A percentile compares a stretch with the other conserved stretches of the same genome.
These are phyloP conservation scores for Macquaria australasica DNA, from an alignment of 2,113 vertebrate species.

Conservation along the genomic window DNA sequence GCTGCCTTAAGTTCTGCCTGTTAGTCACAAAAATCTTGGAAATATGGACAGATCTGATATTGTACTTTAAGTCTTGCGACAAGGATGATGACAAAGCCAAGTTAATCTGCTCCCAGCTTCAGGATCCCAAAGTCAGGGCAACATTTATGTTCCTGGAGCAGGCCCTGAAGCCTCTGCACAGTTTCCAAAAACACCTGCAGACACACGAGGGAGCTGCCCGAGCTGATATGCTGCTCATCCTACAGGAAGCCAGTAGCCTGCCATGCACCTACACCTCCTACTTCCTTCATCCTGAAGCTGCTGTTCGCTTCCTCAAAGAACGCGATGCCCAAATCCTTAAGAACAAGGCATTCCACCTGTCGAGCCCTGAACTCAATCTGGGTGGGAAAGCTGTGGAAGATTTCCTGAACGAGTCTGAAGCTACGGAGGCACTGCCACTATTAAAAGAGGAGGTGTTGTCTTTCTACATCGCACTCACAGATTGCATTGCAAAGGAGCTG, in stretches of 20 bases:
- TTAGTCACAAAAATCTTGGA: constrained; percentile 70
- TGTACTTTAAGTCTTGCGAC: constrained; percentile 72
- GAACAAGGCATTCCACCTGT: constrained; percentile 64
- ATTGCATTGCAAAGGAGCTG: constrained; percentile 66
- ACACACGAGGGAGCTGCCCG: constrained; percentile 37
- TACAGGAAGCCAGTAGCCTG: constrained; percentile 76
- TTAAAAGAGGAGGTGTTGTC: constrained; percentile 65
- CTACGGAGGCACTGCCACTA: constrained; percentile 32
- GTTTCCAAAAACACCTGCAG: constrained; percentile 73
- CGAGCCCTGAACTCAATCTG: constrained; percentile 56
- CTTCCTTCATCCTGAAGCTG: constrained; percentile 80
- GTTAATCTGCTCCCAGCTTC: constrained; percentile 74
- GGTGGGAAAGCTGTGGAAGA: constrained; percentile 69
- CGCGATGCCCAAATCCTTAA: constrained; percentile 68
- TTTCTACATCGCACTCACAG: constrained; percentile 78
- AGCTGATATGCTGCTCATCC: constrained; percentile 68
- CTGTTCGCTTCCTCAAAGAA: constrained; percentile 72
- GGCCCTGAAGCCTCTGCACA: constrained; percentile 76
- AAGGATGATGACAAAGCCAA: constrained; percentile 57
- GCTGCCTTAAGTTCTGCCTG: constrained; percentile 71
- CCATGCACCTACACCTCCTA: constrained; percentile 74
- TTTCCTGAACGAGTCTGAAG: constrained; percentile 58
- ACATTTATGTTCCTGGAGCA: constrained; percentile 80
- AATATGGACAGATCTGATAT: constrained; percentile 77
- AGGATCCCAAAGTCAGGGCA: constrained; percentile 77